Base-by-base conservation (phyloP, 2,888 invertebrate species). In the Caradrina kadenii region DNA sequence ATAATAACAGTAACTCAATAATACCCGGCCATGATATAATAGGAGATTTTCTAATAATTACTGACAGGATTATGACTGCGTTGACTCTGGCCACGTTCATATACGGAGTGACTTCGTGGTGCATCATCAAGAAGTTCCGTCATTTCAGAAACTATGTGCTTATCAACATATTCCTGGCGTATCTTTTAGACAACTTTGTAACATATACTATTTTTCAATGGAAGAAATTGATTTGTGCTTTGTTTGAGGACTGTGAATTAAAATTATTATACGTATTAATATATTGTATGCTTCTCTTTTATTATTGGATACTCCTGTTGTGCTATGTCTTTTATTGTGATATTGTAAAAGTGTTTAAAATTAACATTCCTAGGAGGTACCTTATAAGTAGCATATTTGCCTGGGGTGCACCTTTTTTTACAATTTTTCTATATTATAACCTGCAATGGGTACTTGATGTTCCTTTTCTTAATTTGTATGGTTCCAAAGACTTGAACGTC, bases 351-450 rank as follows among this genome's bases (percentile, higher is more conserved):
- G 72, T 72, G 6, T 71, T 71, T n/a, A 8, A 11, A 17, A 42
- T 42, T 3, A 54, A 65, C 6, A 50, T 72, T 65, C 19, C 17
- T n/a, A 75, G 11, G n/a, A 76, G 48, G 31, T 72, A 53, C n/a
- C 1, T 76, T n/a, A 58, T 21, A 17, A 70, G 58, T 49, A 59
- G 21, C 15, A 6, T 72, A 0, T 76, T 76, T 70, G 53, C 53
- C 21, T 71, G 76, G 76, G 70, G 49, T 50, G n/a, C 45, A 3
- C 70, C 70, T 35, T 50, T 71, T 4, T 1, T 55, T 45, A 50
- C 22, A 15, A 55, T 26, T 0, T 0, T 13, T 0, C 8, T 49
- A 11, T 21, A 4, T 49, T 15, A 1, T 5, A 0, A 22, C 8
- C 3, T 8, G n/a, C 11, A 26, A 26, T 26, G 26, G 26, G 4